Evolutionary conservation across 2,797 vertebrate genomes (phyloP), one percentile per base, ranked within the genome.

Genomic region (Pseudochaenichthys georgianus): DNA sequence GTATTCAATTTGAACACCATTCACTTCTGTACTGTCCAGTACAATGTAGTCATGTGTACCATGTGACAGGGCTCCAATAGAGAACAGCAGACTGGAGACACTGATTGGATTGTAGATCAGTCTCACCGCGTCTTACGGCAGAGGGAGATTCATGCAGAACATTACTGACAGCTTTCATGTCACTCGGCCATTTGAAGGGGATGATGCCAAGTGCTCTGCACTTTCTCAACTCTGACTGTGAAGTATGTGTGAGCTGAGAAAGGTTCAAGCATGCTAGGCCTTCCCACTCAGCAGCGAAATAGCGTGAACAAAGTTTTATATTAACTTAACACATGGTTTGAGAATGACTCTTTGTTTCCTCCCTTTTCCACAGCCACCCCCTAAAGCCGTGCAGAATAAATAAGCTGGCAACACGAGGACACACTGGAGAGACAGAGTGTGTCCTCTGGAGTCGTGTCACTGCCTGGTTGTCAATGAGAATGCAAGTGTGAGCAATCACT

Each of bases 401-500:
- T 94, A 94, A 78, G 76, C 89, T 92, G 84, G 93, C 92, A 91
- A 87, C 83, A 55, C 70, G 21, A 86, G 80, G 92, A 92, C 90
- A 88, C 87, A 80, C 83, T 64, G 81, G 82, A 76, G 88, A 91
- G 91, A 80, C 80, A 45, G 88, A 87, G 77, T 89, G 92, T 92
- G 90, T 91, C 84, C 82, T 86, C 89, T 92, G 92, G 93, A 92
- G 75, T 52, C 16, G 34, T 50, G 89, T 93, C 92, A 92, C 77
- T 10, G 47, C 86, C 82, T 13, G 77, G 68, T 91, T 91, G 90
- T 92, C 82, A 85, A 63, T 82, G 89, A 87, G 90, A 93, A 91
- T 88, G 89, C 91, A 93, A 94, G 94, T 93, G 94, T 91, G 91
- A 93, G 92, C 93, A 94, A 93, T 95, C 93, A 92, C 81, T 91